Conservation (phyloP, 2,888 invertebrate genomes). For the Sepiola atlantica region DNA sequence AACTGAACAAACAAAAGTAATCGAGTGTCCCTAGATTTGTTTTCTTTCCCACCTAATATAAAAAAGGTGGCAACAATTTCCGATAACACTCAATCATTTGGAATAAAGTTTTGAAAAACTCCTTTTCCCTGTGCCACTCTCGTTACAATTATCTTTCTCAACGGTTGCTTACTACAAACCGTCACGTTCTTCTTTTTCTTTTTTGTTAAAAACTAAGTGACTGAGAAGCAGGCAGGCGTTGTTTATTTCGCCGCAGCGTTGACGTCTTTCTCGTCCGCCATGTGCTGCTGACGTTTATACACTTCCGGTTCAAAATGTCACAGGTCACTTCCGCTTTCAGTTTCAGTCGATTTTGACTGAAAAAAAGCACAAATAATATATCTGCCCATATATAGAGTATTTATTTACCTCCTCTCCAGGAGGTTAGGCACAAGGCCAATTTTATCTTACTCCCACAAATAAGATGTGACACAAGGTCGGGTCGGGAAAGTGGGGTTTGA, state of each 20-base stretch:
- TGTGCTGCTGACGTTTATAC: not conserved
- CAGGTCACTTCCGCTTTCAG: not conserved
- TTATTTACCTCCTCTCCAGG: no score
- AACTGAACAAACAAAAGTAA: no score
- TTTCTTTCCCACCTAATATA: no score
- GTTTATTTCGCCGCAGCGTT: not conserved
- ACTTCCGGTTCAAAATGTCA: not conserved
- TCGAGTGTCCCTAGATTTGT: no score
- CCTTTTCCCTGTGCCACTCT: not conserved
- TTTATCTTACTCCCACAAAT: no score
- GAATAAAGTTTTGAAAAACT: not conserved
- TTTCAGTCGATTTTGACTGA: not conserved
- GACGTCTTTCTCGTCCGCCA: not conserved
- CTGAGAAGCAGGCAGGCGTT: not conserved
- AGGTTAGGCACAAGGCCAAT: no score
- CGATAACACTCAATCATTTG: not conserved
- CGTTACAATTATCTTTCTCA: conserved; percentile 16
- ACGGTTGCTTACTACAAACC: not conserved
- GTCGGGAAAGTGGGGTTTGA: no score
- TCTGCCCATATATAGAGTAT: no score
- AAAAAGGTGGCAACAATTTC: no score
- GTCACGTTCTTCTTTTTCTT: not conserved
- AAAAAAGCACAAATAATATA: no score
- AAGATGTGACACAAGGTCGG: no score
- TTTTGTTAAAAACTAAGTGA: no score